Percentiles rank a stretch among this genome's conserved stretches.
phyloP scores from a whole-genome alignment of 2,888 invertebrate species.

The Stenodema calcarata region DNA sequence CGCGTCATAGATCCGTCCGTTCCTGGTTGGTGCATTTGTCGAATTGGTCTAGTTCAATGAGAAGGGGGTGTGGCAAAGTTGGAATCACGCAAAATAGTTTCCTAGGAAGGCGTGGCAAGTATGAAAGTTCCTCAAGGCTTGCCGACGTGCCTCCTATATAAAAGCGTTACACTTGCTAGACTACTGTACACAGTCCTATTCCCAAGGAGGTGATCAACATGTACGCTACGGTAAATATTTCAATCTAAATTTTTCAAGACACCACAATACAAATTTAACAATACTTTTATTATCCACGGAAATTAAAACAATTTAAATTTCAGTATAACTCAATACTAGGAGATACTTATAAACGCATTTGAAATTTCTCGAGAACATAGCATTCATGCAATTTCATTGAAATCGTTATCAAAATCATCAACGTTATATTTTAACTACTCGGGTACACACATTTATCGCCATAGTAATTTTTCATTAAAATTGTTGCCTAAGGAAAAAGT shows the following conservation, averaged over 20 bases:
- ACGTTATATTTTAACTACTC: too few species aligned
- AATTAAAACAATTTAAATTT: too few species aligned
- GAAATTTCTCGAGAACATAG: too few species aligned
- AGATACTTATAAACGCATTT: too few species aligned
- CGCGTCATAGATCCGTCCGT: background rate
- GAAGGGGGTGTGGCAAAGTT: background rate
- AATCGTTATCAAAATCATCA: too few species aligned
- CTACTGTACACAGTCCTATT: slow-evolving; percentile 37
- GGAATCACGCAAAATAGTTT: background rate
- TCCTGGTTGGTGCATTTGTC: background rate
- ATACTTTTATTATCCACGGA: too few species aligned
- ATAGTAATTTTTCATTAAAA: too few species aligned
- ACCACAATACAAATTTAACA: too few species aligned
- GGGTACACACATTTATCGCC: too few species aligned
- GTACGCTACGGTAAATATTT: slow-evolving; percentile 32
- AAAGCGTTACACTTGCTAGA: background rate
- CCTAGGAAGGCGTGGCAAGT: slow-evolving; percentile 26
- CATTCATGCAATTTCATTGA: too few species aligned
- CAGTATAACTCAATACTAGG: too few species aligned
- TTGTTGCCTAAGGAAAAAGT: too few species aligned
- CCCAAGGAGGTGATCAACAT: slow-evolving; percentile 42
- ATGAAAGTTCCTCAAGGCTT: slow-evolving; percentile 42
- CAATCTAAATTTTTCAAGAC: background rate
- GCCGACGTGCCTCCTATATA: slow-evolving; percentile 16
- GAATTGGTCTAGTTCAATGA: background rate